A percentile compares a stretch with the other conserved stretches of the same genome.
Conservation (phyloP, 2,888 invertebrate genomes). For the Idaea dimidiata region DNA sequence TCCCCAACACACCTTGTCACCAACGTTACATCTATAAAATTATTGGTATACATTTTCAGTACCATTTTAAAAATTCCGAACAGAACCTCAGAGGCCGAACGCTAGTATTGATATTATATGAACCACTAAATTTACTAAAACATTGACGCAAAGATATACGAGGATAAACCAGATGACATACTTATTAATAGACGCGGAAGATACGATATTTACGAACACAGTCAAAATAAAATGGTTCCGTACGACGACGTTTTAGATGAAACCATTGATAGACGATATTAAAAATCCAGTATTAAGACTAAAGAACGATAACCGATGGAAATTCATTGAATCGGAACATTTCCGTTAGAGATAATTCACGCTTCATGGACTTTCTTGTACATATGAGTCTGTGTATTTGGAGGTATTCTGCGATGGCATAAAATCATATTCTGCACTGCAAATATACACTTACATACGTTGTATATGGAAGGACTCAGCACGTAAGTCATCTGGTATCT, state of each 20-base stretch:
- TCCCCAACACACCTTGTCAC: no score
- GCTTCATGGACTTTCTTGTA: background rate
- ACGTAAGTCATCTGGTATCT: no score
- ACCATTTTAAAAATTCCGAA: no score
- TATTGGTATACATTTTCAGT: no score
- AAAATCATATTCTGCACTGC: no score
- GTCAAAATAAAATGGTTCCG: background rate
- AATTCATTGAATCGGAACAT: background rate
- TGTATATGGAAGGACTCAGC: no score
- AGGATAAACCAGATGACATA: conserved; percentile 5
- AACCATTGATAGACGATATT: background rate
- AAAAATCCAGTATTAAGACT: background rate
- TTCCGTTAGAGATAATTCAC: background rate
- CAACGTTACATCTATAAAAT: no score
- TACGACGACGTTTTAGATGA: background rate
- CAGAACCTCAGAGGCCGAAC: no score
- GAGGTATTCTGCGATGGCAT: background rate
- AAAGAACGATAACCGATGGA: background rate
- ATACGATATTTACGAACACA: background rate
- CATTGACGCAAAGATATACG: background rate
- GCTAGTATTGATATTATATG: background rate
- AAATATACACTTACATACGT: no score
- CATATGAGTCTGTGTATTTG: background rate
- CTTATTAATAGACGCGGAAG: background rate
- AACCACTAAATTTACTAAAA: background rate